These are phyloP conservation scores for Ophioninae sp. DNA, from an alignment of 2,888 invertebrate genomes.

Conservation along the genomic window DNA sequence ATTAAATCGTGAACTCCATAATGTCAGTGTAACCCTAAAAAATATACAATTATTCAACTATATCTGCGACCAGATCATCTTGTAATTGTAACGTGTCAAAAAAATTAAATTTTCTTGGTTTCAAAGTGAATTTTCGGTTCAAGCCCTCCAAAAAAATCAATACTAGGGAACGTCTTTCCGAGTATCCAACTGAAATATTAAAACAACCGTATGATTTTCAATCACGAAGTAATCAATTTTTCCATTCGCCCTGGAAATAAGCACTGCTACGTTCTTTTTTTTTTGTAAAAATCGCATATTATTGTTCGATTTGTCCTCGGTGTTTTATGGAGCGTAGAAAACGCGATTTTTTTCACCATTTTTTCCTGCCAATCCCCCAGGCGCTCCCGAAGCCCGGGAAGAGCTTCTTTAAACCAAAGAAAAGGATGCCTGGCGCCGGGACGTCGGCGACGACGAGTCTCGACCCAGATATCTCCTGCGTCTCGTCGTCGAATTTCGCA, in stretches of 20 bases:
- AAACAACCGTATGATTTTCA: not conserved
- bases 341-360: slow-evolving; percentile 42
- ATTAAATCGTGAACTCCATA: too few relatives aligned
- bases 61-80: too few relatives aligned
- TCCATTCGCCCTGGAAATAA: not conserved
- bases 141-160: not conserved
- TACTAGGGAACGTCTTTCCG: not conserved
- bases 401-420: slow-evolving; percentile 65
- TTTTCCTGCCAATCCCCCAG: slow-evolving; percentile 51
- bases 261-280: not conserved
- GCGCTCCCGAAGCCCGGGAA: slow-evolving; percentile 60
- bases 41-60: too few relatives aligned
- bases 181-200: not conserved
- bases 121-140: too few relatives aligned
- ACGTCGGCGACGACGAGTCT: slow-evolving; percentile 79
- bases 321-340: slow-evolving; percentile 41
- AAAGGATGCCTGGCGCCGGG: slow-evolving; percentile 79
- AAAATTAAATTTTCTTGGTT: too few relatives aligned
- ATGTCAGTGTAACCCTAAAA: too few relatives aligned
- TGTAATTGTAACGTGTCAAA: too few relatives aligned
- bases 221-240: not conserved
- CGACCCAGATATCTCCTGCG: slow-evolving; percentile 78
- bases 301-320: slow-evolving; percentile 29
- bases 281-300: slow-evolving; percentile 33
- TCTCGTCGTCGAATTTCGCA: slow-evolving; percentile 73